Base-by-base conservation (phyloP, 2,888 invertebrate genomes). In the Drosophila dives region DNA sequence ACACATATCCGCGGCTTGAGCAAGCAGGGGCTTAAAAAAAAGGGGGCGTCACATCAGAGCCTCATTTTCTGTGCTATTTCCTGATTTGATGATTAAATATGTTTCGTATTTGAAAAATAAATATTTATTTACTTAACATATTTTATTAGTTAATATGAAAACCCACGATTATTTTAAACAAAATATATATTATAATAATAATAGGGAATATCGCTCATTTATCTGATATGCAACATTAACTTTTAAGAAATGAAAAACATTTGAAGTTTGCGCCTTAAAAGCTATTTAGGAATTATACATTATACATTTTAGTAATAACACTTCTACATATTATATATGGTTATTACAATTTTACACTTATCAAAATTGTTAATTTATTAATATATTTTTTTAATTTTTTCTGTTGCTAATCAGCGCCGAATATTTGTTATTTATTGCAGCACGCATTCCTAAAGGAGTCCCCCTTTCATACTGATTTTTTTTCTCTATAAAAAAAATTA, bases 21-120 rank as follows among this genome's bases (percentile, higher is more conserved):
- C 5, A 23, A 40, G 12, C 75, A 73, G 73, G n/a, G 75, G 53
- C 75, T 62, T 29, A 60, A 70, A 1, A 1, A 34, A 34, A 12
- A 8, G 68, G 68, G 68, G 66, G 20, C 8, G 20, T 0, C 40
- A 17, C 29, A 17, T 3, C 6, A 38, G 26, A 10, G 7, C 45
- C 20, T 45, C 20, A 23, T 12, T 1, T 15, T 45, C 7, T 8
- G 20, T 15, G 15, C 2, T 4, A 2, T 8, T 45, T 23, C 15
- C 45, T 4, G 20, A 8, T 20, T 12, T 42, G 11, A 6, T 20
- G 20, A 20, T 2, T 20, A 20, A 20, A 45, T 8, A 45, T 15
- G 7, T 20, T 20, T 12, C 12, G 42, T 2, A 20, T 20, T 4
- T 3, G 3, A 45, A 2, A 45, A 20, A 20, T n/a, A n/a, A 36